These are phyloP conservation scores for Thymelicus sylvestris DNA, from an alignment of 2,888 invertebrate species.

Conservation along the genomic window DNA sequence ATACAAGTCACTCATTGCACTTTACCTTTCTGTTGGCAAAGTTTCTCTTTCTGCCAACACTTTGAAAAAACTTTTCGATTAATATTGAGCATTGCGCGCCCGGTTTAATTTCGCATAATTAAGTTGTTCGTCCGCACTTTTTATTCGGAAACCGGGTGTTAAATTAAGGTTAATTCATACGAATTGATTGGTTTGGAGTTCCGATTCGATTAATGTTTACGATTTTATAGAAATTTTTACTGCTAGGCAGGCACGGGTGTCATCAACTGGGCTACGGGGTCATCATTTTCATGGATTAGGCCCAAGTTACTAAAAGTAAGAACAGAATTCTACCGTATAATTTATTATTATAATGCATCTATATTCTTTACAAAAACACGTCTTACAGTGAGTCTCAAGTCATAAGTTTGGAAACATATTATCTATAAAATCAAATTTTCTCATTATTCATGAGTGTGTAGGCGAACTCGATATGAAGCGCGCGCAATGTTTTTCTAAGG, in stretches of 20 bases:
- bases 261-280: no score
- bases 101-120: conserved; percentile 1
- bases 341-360: no score
- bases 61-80: conserved; percentile 8
- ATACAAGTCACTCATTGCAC: neutral
- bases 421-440: neutral
- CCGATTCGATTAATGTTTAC: neutral
- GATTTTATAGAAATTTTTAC: no score
- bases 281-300: no score
- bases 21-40: neutral
- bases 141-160: conserved; percentile 13
- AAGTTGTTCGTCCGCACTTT: neutral
- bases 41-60: neutral
- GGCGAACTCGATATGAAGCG: conserved; percentile 3
- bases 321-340: no score
- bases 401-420: neutral
- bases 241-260: no score
- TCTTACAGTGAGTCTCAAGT: neutral
- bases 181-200: conserved; percentile 6
- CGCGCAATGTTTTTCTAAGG: neutral
- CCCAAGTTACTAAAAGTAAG: no score
- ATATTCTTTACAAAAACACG: no score
- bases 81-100: neutral
- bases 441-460: neutral
- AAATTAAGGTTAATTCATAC: conserved; percentile 28